phyloP scores from a whole-genome alignment of 64 coral and sea anemone genomes.

The Pocillopora damicornis region DNA sequence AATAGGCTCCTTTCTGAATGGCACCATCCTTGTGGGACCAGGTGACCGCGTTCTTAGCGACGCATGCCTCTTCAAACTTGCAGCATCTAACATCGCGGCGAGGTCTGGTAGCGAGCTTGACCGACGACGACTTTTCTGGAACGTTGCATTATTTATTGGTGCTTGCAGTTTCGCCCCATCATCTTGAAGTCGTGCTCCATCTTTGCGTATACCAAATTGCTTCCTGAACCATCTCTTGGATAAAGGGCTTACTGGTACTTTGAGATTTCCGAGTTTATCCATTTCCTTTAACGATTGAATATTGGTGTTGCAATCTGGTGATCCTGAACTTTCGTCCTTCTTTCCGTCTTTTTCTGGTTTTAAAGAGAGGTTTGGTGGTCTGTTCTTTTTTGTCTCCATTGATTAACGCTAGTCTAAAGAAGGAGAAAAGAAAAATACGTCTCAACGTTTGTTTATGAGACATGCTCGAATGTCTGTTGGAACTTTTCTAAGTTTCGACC shows the following conservation, averaged over 20 bases:
- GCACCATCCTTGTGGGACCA: background rate
- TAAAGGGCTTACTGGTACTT: conserved; percentile 36
- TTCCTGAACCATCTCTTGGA: conserved; percentile 86
- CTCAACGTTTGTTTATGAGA: no score
- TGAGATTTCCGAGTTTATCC: background rate
- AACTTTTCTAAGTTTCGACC: no score
- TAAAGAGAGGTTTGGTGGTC: background rate
- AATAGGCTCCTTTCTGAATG: conserved; percentile 5
- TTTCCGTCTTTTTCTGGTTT: background rate
- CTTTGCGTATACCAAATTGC: conserved; percentile 77
- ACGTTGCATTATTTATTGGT: background rate
- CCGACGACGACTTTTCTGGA: conserved; percentile 26
- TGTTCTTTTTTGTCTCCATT: background rate
- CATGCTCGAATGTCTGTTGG: no score
- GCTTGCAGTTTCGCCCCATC: background rate
- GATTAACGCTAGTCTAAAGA: background rate
- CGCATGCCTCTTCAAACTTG: conserved; percentile 34
- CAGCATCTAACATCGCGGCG: conserved; percentile 76
- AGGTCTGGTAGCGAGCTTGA: conserved; percentile 87
- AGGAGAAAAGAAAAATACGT: background rate
- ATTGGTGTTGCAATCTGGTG: background rate
- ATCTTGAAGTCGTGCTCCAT: conserved; percentile 3
- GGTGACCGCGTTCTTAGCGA: background rate
- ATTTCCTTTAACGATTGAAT: background rate
- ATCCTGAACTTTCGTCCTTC: background rate